Evolutionary conservation across 2,888 invertebrate species (phyloP), one percentile per base, ranked within the genome.

Genomic region (Cosmia trapezina): DNA sequence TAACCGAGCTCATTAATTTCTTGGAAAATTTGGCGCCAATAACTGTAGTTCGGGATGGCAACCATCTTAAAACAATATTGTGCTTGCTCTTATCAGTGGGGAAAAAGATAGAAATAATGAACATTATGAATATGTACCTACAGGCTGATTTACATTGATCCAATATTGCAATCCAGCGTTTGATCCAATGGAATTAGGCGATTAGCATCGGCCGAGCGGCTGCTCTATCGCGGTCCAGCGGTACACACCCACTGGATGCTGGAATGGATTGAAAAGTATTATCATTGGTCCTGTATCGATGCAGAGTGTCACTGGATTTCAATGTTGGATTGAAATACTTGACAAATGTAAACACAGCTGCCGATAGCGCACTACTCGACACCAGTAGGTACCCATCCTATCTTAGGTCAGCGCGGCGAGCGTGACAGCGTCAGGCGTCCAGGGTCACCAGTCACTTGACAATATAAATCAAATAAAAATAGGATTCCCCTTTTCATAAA

Each of bases 401-500:
- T 59, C n/a, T 37, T 37, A 59, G 59, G 60, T 60, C 60, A 60
- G n/a, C 37, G 4, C 37, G 37, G 2, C 37, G 37, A 2, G 41
- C 37, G 37, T 37, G 37, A 37, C 37, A 6, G 4, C 65, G 43
- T n/a, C 62, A n/a, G 43, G 14, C 43, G n/a, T 28, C 4, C 19
- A 66, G 60, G 19, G 65, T 45, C 43, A 43, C 62, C 12, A 11
- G n/a, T 43, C 43, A 66, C 43, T 43, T 17, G 43, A 28, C 56
- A 7, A 37, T 14, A 14, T 28, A 28, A 28, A n/a, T n/a, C 19
- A 19, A 37, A 41, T 12, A 14, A 53, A 17, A n/a, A 14, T 59
- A 59, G n/a, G n/a, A 43, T 43, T 41, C 8, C 22, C 2, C 19
- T 43, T 37, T 37, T 37, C 37, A 37, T 37, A 37, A 22, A 19